Percentiles rank a stretch among this genome's conserved stretches.
These are phyloP conservation scores for Ahaetulla prasina DNA, from an alignment of 2,113 vertebrate genomes.

Conservation along the genomic window DNA sequence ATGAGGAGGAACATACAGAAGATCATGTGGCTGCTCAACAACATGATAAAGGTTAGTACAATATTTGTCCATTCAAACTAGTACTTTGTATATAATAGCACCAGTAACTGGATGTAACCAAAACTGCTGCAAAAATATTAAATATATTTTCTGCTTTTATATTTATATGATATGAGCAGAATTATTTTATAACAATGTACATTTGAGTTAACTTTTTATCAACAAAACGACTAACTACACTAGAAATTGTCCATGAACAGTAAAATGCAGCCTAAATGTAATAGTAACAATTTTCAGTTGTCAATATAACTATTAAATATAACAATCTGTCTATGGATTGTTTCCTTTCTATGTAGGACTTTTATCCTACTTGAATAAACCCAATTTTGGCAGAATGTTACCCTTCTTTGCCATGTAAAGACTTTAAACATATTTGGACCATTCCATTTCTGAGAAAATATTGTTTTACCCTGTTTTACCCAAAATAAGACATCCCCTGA, in stretches of 20 bases:
- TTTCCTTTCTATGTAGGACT: not conserved
- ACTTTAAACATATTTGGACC: not conserved
- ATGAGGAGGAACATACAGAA: constrained; percentile 38
- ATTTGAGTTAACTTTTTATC: not conserved
- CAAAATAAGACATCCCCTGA: too few relatives aligned
- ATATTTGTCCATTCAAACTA: not conserved
- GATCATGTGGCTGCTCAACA: constrained; percentile 24
- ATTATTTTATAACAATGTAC: not conserved
- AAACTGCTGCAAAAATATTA: not conserved
- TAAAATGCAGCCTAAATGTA: not conserved
- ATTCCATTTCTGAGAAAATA: not conserved
- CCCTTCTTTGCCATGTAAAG: not conserved
- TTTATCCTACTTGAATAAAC: not conserved
- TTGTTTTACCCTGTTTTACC: not conserved
- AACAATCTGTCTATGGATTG: not conserved
- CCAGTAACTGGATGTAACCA: not conserved
- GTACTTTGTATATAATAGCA: not conserved
- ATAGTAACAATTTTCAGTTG: not conserved
- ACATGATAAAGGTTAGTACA: constrained; percentile 53
- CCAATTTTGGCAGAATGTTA: not conserved
- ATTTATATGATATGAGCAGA: not conserved
- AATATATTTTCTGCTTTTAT: not conserved
- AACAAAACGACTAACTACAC: not conserved
- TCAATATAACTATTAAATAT: not conserved
- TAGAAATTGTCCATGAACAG: not conserved